Conservation (phyloP, 1,140 invertebrate genomes). For the Radopholus similis region DNA sequence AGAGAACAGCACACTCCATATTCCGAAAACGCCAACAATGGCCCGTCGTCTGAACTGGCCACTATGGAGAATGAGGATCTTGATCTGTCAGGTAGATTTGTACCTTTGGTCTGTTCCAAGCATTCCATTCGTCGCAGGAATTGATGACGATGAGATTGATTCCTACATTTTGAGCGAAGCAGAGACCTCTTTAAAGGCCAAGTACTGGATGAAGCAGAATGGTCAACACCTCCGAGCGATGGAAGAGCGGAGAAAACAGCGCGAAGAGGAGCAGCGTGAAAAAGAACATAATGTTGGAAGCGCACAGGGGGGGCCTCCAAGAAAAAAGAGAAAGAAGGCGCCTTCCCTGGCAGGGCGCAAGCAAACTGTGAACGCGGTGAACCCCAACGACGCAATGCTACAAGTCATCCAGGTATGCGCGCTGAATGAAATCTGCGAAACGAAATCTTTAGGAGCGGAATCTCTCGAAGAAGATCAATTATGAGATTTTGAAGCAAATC, state of each 20-base stretch:
- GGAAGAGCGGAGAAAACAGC: slow-evolving; percentile 34
- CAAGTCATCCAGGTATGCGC: slow-evolving; percentile 53
- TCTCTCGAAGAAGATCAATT: slow-evolving; percentile 93
- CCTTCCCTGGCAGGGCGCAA: slow-evolving; percentile 10
- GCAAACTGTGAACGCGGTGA: slow-evolving; percentile 35
- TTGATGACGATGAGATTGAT: slow-evolving; percentile 57
- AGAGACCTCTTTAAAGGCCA: slow-evolving; percentile 47
- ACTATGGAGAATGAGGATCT: slow-evolving; percentile 38
- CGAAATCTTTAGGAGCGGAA: slow-evolving; percentile 67
- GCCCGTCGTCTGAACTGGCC: background rate
- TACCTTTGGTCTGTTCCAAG: background rate
- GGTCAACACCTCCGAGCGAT: slow-evolving; percentile 45
- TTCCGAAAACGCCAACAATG: background rate
- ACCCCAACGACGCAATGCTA: slow-evolving; percentile 52
- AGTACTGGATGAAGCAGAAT: slow-evolving; percentile 55
- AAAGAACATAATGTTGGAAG: no score
- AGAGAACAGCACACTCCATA: background rate
- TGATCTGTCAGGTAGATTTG: slow-evolving; percentile 41
- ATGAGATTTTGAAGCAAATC: slow-evolving; percentile 78
- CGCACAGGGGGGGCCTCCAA: no score
- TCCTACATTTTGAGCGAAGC: slow-evolving; percentile 49
- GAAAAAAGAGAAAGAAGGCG: background rate
- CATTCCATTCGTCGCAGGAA: slow-evolving; percentile 23
- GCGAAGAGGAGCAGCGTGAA: slow-evolving; percentile 31
- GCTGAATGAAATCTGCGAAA: background rate